These are phyloP conservation scores for Neocrepidodera transversa DNA, from an alignment of 2,888 invertebrate genomes.

Conservation along the genomic window DNA sequence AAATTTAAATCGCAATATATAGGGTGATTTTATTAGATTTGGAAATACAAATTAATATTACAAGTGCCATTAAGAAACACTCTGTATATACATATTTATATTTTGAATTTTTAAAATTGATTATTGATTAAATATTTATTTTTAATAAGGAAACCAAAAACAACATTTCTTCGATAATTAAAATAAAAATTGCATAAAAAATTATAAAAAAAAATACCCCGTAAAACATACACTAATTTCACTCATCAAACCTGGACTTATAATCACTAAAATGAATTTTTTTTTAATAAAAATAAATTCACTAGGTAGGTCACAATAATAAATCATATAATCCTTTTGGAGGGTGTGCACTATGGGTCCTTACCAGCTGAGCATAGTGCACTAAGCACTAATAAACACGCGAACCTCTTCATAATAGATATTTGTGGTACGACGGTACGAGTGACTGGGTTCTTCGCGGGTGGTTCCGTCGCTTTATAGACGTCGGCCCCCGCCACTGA, in stretches of 20 bases:
- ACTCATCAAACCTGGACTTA: slow-evolving; percentile 10
- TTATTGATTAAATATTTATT: too few relatives aligned
- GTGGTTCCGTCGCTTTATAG: slow-evolving; percentile 55
- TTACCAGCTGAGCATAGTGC: slow-evolving; percentile 59
- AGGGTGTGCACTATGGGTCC: slow-evolving; percentile 43
- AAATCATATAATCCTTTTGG: slow-evolving; percentile 23
- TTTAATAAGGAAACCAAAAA: not conserved
- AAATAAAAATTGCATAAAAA: too few relatives aligned
- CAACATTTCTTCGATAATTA: not conserved
- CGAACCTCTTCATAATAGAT: slow-evolving; percentile 57
- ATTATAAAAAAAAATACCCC: not conserved
- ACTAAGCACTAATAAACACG: slow-evolving; percentile 59
- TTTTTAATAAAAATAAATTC: slow-evolving; percentile 6
- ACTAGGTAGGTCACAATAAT: slow-evolving; percentile 21
- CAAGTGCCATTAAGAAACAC: too few relatives aligned
- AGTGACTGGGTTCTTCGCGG: slow-evolving; percentile 52
- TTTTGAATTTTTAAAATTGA: too few relatives aligned
- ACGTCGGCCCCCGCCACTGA: slow-evolving; percentile 38
- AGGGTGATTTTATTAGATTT: too few relatives aligned
- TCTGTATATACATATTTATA: too few relatives aligned
- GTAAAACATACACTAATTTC: not conserved
- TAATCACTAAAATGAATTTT: not conserved
- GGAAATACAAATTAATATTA: too few relatives aligned
- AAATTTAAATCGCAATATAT: too few relatives aligned
- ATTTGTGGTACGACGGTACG: slow-evolving; percentile 49